A percentile compares a stretch with the other conserved stretches of the same genome.
Evolutionary conservation across 2,888 invertebrate species (phyloP).

Genomic region (Minunthozetes semirufus): DNA sequence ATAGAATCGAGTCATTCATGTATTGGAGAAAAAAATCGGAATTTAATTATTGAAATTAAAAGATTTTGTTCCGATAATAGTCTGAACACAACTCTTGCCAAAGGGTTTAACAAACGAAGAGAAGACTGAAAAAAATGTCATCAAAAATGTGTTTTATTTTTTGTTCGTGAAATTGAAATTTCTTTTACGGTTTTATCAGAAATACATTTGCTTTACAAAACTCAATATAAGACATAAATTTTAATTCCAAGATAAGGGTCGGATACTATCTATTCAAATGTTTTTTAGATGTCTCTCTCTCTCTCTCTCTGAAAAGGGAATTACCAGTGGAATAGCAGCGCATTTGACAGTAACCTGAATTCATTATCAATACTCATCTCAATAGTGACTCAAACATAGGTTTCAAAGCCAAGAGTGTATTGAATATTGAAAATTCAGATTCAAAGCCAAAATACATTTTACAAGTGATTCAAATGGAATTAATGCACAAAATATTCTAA

Average conservation of each 20-base stretch:
- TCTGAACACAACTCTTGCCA: not conserved
- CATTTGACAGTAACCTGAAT: not conserved
- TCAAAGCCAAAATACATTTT: not conserved
- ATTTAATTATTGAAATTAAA: conserved; percentile 5
- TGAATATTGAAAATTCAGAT: not conserved
- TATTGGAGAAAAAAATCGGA: not conserved
- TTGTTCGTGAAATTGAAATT: not conserved
- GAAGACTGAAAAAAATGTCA: not conserved
- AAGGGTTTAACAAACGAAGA: not conserved
- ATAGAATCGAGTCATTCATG: not conserved
- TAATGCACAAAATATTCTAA: not conserved
- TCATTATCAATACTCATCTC: not conserved
- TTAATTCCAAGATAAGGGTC: not conserved
- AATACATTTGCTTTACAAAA: not conserved
- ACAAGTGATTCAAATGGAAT: not conserved
- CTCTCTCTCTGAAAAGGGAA: not conserved
- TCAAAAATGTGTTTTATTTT: not conserved
- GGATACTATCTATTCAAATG: not conserved
- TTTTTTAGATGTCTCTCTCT: not conserved
- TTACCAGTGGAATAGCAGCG: not conserved
- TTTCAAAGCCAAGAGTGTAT: no score
- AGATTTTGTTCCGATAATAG: not conserved
- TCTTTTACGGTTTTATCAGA: not conserved
- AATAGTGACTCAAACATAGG: no score
- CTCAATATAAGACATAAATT: not conserved